Conservation (phyloP, 2,888 invertebrate species). For the Drosophila pseudotalamancana region DNA sequence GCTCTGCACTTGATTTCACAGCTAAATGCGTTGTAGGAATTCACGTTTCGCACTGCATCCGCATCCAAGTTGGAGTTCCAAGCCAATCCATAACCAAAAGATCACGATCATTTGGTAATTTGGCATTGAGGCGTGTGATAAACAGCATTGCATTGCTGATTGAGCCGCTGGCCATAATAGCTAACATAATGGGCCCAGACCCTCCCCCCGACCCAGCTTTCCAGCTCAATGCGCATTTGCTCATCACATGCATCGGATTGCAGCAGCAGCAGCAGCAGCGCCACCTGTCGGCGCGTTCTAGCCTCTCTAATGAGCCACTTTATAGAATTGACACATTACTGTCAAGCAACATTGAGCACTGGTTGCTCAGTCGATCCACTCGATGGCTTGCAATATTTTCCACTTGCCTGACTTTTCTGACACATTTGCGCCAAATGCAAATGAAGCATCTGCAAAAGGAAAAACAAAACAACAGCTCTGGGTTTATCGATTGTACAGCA, state of each 20-base stretch:
- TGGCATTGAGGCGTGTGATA: slow-evolving; percentile 77
- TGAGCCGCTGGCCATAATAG: slow-evolving; percentile 17
- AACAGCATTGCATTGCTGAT: slow-evolving; percentile 66
- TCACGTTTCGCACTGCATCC: slow-evolving; percentile 20
- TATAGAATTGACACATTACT: slow-evolving; percentile 79
- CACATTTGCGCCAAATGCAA: slow-evolving; percentile 51
- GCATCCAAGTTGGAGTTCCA: slow-evolving; percentile 12
- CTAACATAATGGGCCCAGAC: slow-evolving; percentile 14
- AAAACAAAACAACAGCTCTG: slow-evolving; percentile 8
- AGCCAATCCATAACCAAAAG: slow-evolving; percentile 23
- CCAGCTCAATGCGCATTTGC: slow-evolving; percentile 46
- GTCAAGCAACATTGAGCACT: slow-evolving; percentile 71
- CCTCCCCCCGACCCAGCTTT: slow-evolving; percentile 14
- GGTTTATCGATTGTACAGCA: slow-evolving; percentile 26
- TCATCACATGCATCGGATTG: slow-evolving; percentile 33
- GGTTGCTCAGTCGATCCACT: slow-evolving; percentile 1
- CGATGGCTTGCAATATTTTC: slow-evolving; percentile 55
- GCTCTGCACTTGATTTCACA: slow-evolving; percentile 71
- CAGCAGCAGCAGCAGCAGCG: slow-evolving; percentile 8
- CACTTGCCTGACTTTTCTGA: slow-evolving; percentile 69
- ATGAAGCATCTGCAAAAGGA: slow-evolving; percentile 29
- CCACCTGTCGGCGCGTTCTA: slow-evolving; percentile 22
- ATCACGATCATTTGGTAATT: slow-evolving; percentile 61
- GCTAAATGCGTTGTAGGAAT: slow-evolving; percentile 70
- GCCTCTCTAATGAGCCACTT: slow-evolving; percentile 74